A percentile compares a stretch with the other conserved stretches of the same genome.
phyloP scores from a whole-genome alignment of 2,797 vertebrate genomes.

The Sebastolobus alascanus region DNA sequence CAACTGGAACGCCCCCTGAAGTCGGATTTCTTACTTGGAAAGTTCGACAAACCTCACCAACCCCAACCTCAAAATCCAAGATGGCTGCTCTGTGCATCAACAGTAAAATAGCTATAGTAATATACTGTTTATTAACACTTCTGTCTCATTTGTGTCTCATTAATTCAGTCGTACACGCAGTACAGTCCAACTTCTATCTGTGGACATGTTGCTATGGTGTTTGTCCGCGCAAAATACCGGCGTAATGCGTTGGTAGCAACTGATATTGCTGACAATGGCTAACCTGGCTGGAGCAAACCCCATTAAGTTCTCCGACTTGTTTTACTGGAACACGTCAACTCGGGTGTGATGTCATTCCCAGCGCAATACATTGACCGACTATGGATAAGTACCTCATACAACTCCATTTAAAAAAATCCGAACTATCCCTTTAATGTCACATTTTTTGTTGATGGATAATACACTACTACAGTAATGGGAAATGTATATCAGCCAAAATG shows the following conservation, averaged over 20 bases:
- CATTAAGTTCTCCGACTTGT: background rate
- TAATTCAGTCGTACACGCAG: background rate
- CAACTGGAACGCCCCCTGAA: background rate
- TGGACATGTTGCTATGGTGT: no score
- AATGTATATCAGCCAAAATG: background rate
- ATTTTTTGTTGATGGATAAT: background rate
- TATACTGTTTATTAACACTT: background rate
- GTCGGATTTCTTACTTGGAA: background rate
- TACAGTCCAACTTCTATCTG: no score
- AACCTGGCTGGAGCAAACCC: background rate
- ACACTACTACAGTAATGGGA: background rate
- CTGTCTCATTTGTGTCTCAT: background rate
- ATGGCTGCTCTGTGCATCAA: background rate
- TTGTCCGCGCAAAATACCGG: no score
- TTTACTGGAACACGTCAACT: background rate
- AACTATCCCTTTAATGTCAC: background rate
- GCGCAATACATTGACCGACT: background rate
- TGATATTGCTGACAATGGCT: background rate
- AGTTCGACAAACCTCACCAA: no score
- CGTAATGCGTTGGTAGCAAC: background rate
- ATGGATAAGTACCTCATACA: background rate
- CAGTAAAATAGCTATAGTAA: background rate
- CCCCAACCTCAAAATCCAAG: rapidly evolving
- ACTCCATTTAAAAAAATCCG: background rate
- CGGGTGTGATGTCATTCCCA: background rate